Conservation (phyloP, 2,888 invertebrate species). For the Tetropium fuscum region DNA sequence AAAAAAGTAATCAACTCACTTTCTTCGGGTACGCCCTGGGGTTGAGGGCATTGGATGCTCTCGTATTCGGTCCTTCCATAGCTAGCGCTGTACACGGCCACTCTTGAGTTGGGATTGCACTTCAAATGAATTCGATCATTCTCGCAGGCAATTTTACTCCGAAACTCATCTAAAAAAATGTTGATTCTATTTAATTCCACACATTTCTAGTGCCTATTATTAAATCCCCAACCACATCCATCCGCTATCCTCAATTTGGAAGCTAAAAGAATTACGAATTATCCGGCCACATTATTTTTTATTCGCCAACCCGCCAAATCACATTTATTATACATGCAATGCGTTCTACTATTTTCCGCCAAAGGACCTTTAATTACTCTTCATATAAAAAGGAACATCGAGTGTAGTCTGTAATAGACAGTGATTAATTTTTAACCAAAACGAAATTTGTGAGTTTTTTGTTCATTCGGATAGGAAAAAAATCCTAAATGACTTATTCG, state of each 20-base stretch:
- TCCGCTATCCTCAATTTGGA: not conserved
- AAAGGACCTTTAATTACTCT: too few relatives aligned
- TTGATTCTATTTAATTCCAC: slow-evolving; percentile 33
- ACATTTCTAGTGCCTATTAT: slow-evolving; percentile 26
- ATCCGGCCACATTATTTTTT: not conserved
- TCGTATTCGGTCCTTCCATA: slow-evolving; percentile 92
- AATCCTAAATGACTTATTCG: too few relatives aligned
- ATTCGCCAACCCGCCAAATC: not conserved
- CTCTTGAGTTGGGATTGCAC: slow-evolving; percentile 88
- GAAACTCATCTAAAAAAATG: slow-evolving; percentile 84
- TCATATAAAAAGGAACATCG: too few relatives aligned
- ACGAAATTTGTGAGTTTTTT: too few relatives aligned
- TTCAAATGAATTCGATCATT: slow-evolving; percentile 88
- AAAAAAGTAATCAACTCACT: slow-evolving; percentile 72
- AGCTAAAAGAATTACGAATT: not conserved
- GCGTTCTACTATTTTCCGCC: too few relatives aligned
- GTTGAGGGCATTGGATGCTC: slow-evolving; percentile 88
- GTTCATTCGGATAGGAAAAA: too few relatives aligned
- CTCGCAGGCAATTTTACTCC: slow-evolving; percentile 94
- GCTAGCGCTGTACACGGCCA: slow-evolving; percentile 93
- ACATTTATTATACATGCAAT: too few relatives aligned
- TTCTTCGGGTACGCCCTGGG: slow-evolving; percentile 87
- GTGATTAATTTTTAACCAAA: too few relatives aligned
- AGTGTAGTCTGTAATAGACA: too few relatives aligned
- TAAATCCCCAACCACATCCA: slow-evolving; percentile 14